Base-by-base conservation (phyloP, 2,113 vertebrate species). In the Rhinopomastus cyanomelas region DNA sequence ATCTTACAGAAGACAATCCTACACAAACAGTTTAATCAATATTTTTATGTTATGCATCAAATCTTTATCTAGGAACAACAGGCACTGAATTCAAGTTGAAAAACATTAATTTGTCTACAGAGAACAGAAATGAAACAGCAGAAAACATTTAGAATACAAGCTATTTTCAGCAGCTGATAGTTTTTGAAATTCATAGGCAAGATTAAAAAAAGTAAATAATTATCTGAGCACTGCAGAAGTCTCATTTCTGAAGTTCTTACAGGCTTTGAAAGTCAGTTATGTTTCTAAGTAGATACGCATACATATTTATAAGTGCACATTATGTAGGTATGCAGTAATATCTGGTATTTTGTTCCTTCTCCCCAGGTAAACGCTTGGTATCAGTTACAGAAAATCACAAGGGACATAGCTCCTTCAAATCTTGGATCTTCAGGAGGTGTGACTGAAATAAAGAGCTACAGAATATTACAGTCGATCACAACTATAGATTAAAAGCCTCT, bases 1-100 rank as follows among this genome's bases (percentile, higher is more conserved):
- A 62, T 67, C 68, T 85, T 71, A 69, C 32, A 85, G 22, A 57
- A 91, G 27, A 59, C 25, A 82, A 81, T 48, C 48, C 26, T 37
- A 93, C 19, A 67, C 42, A 89, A 92, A 61, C 81, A 95, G 81
- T 88, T 87, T 51, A 80, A 83, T 84, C 57, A 51, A 73, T 85
- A 80, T 74, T 92, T 89, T 87, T 46, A 60, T 56, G 73, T 48
- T 89, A 72, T 56, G 52, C 27, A 73, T 42, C 52, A 71, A 65
- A 80, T 88, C 34, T 94, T 55, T 81, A 66, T 68, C 72, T 77
- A 67, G 34, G 39, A 88, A 78, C 36, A 85, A 7, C 4, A 59
- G 9, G 7, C 48, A n/a, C 22, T 44, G 73, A 77, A 69, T 64
- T 59, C 29, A 62, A 68, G 27, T 61, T 22, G 15, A 61, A 59